Percentiles rank a stretch among this genome's conserved stretches.
phyloP scores from a whole-genome alignment of 2,113 vertebrate genomes.

The Pollimyrus isidori region DNA sequence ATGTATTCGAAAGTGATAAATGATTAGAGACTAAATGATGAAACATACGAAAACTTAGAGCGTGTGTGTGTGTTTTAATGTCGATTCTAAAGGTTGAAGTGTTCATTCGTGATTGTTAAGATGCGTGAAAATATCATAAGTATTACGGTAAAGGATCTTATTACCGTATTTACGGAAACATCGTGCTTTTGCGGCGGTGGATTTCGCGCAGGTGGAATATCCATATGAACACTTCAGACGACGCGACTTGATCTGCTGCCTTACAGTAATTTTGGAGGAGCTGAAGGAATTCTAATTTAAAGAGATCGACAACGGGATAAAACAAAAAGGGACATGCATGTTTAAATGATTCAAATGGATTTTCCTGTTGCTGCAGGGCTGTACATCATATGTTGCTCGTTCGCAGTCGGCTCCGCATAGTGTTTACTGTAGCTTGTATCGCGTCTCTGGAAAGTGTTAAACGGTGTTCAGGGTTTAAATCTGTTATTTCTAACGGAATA shows the following conservation, averaged over 20 bases:
- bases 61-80: background rate
- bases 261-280: background rate
- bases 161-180: constrained; percentile 35
- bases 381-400: background rate
- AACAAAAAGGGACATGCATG: background rate
- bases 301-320: constrained; percentile 27
- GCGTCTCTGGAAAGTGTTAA: background rate
- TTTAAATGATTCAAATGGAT: background rate
- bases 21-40: background rate
- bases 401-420: background rate
- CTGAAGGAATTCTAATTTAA: background rate
- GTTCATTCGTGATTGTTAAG: background rate
- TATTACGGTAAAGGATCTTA: constrained; percentile 19
- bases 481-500: constrained; percentile 1
- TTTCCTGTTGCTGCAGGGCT: background rate
- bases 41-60: background rate
- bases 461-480: background rate
- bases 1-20: background rate
- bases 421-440: constrained; percentile 1
- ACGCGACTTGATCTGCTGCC: background rate
- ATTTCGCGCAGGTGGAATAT: constrained; percentile 64
- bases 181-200: constrained; percentile 40
- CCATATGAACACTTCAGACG: constrained; percentile 15
- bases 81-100: background rate
- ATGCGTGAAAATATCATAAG: background rate